Evolutionary conservation across 2,113 vertebrate genomes (phyloP).

Genomic region (Todiramphus chloris): DNA sequence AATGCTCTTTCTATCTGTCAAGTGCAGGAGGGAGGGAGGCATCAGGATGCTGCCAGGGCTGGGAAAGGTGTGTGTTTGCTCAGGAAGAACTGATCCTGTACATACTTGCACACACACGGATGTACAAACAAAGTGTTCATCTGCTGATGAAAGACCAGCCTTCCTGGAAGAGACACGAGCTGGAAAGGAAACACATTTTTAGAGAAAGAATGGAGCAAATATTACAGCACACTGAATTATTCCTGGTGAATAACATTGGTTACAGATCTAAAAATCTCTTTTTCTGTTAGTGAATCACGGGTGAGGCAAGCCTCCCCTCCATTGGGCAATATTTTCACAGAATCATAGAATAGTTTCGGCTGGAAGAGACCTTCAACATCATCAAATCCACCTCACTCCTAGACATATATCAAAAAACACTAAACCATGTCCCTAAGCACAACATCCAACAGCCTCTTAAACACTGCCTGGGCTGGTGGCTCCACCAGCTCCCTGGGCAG

Average conservation of each 20-base stretch:
- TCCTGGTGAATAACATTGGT: not conserved
- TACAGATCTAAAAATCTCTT: not conserved
- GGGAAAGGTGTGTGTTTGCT: not conserved
- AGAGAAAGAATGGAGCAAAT: constrained; percentile 22
- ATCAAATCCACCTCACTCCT: no score
- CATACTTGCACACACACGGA: constrained; percentile 1
- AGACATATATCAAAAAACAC: no score
- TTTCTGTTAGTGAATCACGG: constrained; percentile 2
- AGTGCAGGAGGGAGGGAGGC: not conserved
- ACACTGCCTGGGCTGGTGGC: no score
- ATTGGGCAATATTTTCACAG: not conserved
- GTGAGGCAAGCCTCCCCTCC: not conserved
- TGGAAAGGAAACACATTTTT: constrained; percentile 47
- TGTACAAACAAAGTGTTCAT: constrained; percentile 43
- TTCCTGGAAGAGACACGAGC: not conserved
- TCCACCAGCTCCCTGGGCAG: no score
- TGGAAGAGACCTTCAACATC: no score
- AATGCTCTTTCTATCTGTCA: constrained; percentile 30
- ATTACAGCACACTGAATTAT: not conserved
- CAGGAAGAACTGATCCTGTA: constrained; percentile 49
- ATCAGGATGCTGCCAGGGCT: constrained; percentile 7
- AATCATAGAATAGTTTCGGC: no score
- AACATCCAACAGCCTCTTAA: no score
- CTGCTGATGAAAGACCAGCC: constrained; percentile 57
- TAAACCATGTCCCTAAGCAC: no score